Conservation (phyloP, 2,888 invertebrate genomes). For the Ormyrus thymus region DNA sequence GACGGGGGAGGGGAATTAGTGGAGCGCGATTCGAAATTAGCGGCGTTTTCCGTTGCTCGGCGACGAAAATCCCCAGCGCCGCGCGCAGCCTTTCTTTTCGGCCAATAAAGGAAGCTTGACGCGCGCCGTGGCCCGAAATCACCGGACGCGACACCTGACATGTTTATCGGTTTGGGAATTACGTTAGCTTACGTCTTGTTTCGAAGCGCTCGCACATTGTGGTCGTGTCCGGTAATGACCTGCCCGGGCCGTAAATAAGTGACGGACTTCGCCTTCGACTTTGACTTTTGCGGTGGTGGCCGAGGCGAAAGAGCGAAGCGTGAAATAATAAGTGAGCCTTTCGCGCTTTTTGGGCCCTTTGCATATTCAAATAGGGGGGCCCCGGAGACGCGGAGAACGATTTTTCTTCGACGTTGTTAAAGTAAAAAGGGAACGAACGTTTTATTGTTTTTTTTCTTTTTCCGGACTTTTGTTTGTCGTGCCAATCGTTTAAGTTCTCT, state of each 20-base stretch:
- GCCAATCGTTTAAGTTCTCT: constrained; percentile 22
- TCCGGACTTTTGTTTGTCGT: constrained; percentile 18
- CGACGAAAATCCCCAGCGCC: too few relatives aligned
- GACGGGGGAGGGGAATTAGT: too few relatives aligned
- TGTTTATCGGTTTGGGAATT: constrained; percentile 59
- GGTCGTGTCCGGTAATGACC: constrained; percentile 58
- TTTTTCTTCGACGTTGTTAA: constrained; percentile 45
- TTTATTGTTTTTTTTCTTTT: constrained; percentile 25
- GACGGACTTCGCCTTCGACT: constrained; percentile 51
- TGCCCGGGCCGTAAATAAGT: constrained; percentile 57
- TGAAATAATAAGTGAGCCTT: constrained; percentile 47
- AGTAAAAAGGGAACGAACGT: neutral
- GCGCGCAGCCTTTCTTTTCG: constrained; percentile 4
- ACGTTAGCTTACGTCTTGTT: constrained; percentile 61
- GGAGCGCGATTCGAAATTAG: too few relatives aligned
- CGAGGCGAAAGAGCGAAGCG: constrained; percentile 26
- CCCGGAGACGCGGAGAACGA: constrained; percentile 14
- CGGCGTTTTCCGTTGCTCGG: too few relatives aligned
- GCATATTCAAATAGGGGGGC: constrained; percentile 50
- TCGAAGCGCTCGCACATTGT: constrained; percentile 53
- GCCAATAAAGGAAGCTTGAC: constrained; percentile 32
- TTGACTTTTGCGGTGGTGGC: constrained; percentile 54
- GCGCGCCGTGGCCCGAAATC: constrained; percentile 47
- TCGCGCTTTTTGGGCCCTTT: constrained; percentile 45
- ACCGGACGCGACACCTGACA: constrained; percentile 52